Percentiles rank a stretch among this genome's conserved stretches.
These are phyloP conservation scores for Harpagus bidentatus DNA, from an alignment of 2,113 vertebrate species.

Conservation along the genomic window DNA sequence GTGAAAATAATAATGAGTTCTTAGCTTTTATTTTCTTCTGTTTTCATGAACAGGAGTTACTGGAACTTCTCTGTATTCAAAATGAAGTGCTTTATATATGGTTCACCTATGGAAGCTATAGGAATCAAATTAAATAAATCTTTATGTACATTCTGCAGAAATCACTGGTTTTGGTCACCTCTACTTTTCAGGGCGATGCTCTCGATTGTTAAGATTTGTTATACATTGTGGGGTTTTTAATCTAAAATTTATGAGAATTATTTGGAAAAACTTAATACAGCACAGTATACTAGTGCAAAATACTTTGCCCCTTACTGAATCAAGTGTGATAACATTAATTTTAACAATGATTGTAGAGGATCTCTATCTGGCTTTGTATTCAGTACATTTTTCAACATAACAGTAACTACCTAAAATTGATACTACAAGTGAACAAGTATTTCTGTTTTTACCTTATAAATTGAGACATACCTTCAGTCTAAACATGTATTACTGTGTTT, in stretches of 20 bases:
- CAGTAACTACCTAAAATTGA: not conserved
- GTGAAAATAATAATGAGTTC: not conserved
- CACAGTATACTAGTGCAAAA: not conserved
- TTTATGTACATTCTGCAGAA: not conserved
- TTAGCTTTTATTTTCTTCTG: not conserved
- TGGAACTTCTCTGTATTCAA: not conserved
- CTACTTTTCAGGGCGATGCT: not conserved
- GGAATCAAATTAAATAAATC: not conserved
- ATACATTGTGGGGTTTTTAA: rapidly evolving
- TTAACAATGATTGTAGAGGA: not conserved
- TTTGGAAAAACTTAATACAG: not conserved
- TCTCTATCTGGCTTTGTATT: not conserved
- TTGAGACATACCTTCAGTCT: not conserved
- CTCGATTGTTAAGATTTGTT: not conserved
- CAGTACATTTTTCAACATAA: not conserved
- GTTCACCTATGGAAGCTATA: not conserved
- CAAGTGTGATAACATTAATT: not conserved
- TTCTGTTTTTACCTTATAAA: not conserved
- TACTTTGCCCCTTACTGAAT: not conserved
- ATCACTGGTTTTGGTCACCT: not conserved
- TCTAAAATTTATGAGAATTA: not conserved
- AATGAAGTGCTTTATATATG: not conserved
- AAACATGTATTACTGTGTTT: not conserved
- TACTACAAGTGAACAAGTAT: not conserved
- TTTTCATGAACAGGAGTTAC: not conserved